Conservation (phyloP, 2,888 invertebrate genomes). For the Harmothoe impar region DNA sequence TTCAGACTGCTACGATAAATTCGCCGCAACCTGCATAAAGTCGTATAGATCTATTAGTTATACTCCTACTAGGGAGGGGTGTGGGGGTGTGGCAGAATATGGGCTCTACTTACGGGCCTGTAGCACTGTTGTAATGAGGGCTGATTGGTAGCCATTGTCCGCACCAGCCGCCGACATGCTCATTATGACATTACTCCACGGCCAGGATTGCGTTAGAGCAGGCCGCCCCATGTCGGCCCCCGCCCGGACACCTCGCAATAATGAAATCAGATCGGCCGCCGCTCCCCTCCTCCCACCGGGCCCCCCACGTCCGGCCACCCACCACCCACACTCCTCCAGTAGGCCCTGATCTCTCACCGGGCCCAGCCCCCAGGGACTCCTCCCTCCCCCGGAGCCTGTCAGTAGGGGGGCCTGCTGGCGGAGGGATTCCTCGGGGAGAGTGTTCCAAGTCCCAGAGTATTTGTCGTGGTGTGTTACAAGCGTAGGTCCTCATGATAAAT, state of each 20-base stretch:
- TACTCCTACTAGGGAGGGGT: too few species aligned
- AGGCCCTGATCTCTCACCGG: background rate
- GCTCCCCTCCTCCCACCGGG: background rate
- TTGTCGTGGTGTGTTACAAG: background rate
- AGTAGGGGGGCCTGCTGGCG: background rate
- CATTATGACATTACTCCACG: background rate
- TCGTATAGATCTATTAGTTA: too few species aligned
- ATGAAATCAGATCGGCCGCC: constrained; percentile 13
- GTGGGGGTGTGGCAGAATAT: too few species aligned
- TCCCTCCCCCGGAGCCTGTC: background rate
- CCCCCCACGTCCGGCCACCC: background rate
- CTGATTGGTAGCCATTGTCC: constrained; percentile 13
- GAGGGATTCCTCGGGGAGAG: background rate
- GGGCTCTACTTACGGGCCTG: background rate
- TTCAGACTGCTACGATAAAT: too few species aligned
- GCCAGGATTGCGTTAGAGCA: constrained; percentile 6
- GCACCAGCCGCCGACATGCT: background rate
- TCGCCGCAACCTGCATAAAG: too few species aligned
- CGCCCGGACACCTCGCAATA: background rate
- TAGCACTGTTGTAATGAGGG: background rate
- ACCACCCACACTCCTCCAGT: background rate
- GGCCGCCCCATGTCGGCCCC: background rate
- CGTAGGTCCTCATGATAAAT: constrained; percentile 29
- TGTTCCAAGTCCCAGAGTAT: background rate
- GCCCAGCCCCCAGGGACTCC: background rate